Evolutionary conservation across 1,140 invertebrate species (phyloP).

Genomic region (Drosophila sucinea): DNA sequence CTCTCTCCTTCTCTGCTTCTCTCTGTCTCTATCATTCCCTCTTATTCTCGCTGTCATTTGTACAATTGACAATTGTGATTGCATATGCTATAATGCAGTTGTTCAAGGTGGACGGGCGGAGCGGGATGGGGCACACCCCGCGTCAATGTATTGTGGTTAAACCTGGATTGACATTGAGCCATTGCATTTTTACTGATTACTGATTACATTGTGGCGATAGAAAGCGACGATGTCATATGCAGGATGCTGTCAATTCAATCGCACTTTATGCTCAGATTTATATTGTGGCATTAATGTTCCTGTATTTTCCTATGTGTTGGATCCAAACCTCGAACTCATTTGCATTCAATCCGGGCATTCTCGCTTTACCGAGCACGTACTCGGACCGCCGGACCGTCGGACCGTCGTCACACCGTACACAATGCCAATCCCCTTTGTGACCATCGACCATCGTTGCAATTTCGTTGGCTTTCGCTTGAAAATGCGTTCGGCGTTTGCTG

Average conservation of each 20-base stretch:
- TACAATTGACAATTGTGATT: slow-evolving; percentile 78
- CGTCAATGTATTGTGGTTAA: neutral
- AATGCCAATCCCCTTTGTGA: slow-evolving; percentile 40
- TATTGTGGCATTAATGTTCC: slow-evolving; percentile 14
- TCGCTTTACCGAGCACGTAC: slow-evolving; percentile 27
- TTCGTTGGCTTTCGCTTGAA: slow-evolving; percentile 31
- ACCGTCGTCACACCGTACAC: neutral
- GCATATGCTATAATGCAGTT: slow-evolving; percentile 73
- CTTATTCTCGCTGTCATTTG: slow-evolving; percentile 63
- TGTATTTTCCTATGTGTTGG: neutral
- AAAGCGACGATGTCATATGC: slow-evolving; percentile 36
- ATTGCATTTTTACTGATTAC: slow-evolving; percentile 61
- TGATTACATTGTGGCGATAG: slow-evolving; percentile 45
- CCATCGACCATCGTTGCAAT: slow-evolving; percentile 44
- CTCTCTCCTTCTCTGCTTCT: neutral
- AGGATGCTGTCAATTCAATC: slow-evolving; percentile 22
- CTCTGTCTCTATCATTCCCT: slow-evolving; percentile 4
- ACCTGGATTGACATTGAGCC: slow-evolving; percentile 53
- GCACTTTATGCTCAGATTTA: slow-evolving; percentile 22
- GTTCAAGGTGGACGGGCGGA: slow-evolving; percentile 13
- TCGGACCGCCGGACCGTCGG: neutral
- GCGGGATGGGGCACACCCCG: neutral
- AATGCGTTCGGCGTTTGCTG: slow-evolving; percentile 45
- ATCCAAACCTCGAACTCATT: slow-evolving; percentile 15
- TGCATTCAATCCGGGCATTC: neutral